Evolutionary conservation across 2,113 vertebrate species (phyloP).

Genomic region (Indicator indicator): DNA sequence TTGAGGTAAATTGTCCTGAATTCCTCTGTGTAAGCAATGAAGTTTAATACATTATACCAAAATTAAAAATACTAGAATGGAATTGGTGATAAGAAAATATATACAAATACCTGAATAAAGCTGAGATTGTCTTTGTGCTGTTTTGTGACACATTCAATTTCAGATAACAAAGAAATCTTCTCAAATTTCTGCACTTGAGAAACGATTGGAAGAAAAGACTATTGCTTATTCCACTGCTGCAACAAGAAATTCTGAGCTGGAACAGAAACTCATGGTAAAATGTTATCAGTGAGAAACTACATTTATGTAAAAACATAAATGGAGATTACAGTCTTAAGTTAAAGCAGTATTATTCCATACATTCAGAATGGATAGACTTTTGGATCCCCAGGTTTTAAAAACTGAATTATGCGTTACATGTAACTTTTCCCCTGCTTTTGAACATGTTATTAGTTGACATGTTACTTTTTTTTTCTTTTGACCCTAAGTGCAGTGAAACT

Average conservation of each 20-base stretch:
- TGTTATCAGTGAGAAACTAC: background rate
- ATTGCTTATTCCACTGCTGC: conserved; percentile 81
- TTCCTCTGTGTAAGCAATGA: background rate
- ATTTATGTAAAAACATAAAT: background rate
- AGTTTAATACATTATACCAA: background rate
- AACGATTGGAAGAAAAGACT: conserved; percentile 91
- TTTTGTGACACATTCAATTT: conserved; percentile 42
- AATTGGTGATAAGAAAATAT: background rate
- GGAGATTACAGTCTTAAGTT: background rate
- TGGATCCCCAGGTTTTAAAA: background rate
- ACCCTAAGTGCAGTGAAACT: background rate
- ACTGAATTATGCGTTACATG: background rate
- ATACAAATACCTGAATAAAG: background rate
- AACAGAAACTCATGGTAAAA: conserved; percentile 86
- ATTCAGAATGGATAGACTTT: background rate
- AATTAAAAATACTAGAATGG: background rate
- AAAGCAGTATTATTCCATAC: background rate
- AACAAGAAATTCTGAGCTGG: conserved; percentile 84
- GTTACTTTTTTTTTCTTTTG: background rate
- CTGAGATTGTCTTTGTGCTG: background rate
- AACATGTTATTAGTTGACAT: background rate
- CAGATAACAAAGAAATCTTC: conserved; percentile 89
- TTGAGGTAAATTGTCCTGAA: background rate
- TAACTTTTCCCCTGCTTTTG: background rate
- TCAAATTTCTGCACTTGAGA: conserved; percentile 83